These are phyloP conservation scores for Copsychus sechellarum DNA, from an alignment of 2,113 vertebrate genomes.

Conservation along the genomic window DNA sequence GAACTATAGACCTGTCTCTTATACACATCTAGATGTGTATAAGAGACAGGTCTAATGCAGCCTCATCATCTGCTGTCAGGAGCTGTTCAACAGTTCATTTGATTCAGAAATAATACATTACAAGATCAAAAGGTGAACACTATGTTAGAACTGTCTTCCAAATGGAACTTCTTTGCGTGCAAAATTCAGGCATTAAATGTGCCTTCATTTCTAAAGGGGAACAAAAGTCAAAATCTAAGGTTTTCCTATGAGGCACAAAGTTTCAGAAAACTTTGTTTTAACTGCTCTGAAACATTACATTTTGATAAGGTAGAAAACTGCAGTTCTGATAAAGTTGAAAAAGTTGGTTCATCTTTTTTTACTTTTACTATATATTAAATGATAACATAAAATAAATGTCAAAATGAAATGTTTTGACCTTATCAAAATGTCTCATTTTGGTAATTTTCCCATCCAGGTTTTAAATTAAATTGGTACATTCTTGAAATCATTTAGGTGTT, in stretches of 20 bases:
- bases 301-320: constrained; percentile 30
- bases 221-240: constrained; percentile 49
- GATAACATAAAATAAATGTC: constrained; percentile 22
- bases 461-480: constrained; percentile 12
- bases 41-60: constrained; percentile 16
- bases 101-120: constrained; percentile 71
- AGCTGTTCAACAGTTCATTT: constrained; percentile 63
- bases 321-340: constrained; percentile 14
- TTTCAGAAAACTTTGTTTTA: constrained; percentile 34
- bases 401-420: constrained; percentile 30
- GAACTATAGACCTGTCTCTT: no score
- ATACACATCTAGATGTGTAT: no score
- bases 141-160: constrained; percentile 28
- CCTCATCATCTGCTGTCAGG: constrained; percentile 42
- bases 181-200: constrained; percentile 47
- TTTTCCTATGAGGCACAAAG: constrained; percentile 12
- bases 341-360: neutral
- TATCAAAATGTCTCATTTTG: constrained; percentile 31
- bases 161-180: constrained; percentile 32
- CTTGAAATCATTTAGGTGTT: constrained; percentile 1
- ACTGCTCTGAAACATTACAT: neutral
- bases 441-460: constrained; percentile 19
- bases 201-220: constrained; percentile 25
- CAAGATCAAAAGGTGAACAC: constrained; percentile 64
- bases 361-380: constrained; percentile 15